A percentile compares a stretch with the other conserved stretches of the same genome.
Evolutionary conservation across 2,888 invertebrate species (phyloP).

Genomic region (Keiferia lycopersicella): DNA sequence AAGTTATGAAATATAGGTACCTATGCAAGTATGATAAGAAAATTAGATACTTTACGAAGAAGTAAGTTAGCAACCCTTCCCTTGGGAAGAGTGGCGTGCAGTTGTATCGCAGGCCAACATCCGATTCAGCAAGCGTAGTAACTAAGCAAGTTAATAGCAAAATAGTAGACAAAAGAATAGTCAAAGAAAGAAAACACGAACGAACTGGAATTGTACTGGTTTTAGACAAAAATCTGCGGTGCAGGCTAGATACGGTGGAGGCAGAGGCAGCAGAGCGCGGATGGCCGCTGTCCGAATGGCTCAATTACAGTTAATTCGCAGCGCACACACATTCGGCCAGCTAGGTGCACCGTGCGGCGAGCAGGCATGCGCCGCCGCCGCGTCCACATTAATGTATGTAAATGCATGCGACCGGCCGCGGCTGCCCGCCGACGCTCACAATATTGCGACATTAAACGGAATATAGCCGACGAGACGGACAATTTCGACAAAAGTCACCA

Average conservation of each 20-base stretch:
- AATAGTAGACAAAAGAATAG: neutral
- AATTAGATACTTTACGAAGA: no score
- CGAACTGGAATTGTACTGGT: neutral
- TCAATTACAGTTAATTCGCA: conserved; percentile 81
- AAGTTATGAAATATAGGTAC: neutral
- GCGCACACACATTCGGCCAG: conserved; percentile 75
- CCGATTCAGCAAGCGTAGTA: no score
- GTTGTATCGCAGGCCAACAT: no score
- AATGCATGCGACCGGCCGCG: conserved; percentile 78
- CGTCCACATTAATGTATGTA: conserved; percentile 79
- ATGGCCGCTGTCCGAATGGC: conserved; percentile 74
- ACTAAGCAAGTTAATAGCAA: no score
- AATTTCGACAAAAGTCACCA: conserved; percentile 76
- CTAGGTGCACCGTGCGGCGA: conserved; percentile 60
- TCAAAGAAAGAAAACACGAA: neutral
- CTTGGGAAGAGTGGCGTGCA: no score
- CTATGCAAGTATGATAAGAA: no score
- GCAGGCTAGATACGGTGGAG: conserved; percentile 54
- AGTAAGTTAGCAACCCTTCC: no score
- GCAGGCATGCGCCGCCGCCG: conserved; percentile 42
- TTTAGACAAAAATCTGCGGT: conserved; percentile 37
- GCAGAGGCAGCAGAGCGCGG: conserved; percentile 67
- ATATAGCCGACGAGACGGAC: conserved; percentile 75
- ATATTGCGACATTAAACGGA: conserved; percentile 79
- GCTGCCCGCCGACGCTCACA: conserved; percentile 70